These are phyloP conservation scores for Tenthredo distinguenda DNA, from an alignment of 2,888 invertebrate species.

Conservation along the genomic window DNA sequence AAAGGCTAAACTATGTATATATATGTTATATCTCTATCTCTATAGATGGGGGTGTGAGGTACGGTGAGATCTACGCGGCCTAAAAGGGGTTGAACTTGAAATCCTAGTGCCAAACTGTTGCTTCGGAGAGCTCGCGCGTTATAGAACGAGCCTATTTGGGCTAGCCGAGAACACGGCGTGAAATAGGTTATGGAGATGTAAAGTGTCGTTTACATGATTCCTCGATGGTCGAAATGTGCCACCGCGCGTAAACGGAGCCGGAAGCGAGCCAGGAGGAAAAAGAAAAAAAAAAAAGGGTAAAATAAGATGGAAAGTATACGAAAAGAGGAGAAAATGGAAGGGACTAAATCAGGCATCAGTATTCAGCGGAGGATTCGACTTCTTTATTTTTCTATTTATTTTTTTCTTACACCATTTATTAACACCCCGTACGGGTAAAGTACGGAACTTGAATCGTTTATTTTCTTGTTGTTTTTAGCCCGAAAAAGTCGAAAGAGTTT, in stretches of 20 bases:
- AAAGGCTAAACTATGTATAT: background rate
- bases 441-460: slow-evolving; percentile 1
- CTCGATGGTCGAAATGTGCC: slow-evolving; percentile 40
- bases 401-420: slow-evolving; percentile 10
- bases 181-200: slow-evolving; percentile 49
- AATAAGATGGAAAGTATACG: slow-evolving; percentile 40
- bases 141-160: slow-evolving; percentile 40
- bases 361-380: slow-evolving; percentile 23
- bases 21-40: background rate
- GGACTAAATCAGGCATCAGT: slow-evolving; percentile 47
- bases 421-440: background rate
- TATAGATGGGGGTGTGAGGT: background rate
- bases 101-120: slow-evolving; percentile 51
- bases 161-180: slow-evolving; percentile 44
- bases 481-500: background rate
- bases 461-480: background rate
- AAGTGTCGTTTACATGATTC: slow-evolving; percentile 49
- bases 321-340: slow-evolving; percentile 16
- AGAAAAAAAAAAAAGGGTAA: background rate
- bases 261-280: background rate
- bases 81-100: slow-evolving; percentile 45
- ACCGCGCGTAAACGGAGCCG: slow-evolving; percentile 20
- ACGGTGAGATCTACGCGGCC: slow-evolving; percentile 18
- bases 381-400: background rate
- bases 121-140: background rate